phyloP scores from a whole-genome alignment of 2,113 vertebrate genomes.

The Daphoenositta chrysoptera region DNA sequence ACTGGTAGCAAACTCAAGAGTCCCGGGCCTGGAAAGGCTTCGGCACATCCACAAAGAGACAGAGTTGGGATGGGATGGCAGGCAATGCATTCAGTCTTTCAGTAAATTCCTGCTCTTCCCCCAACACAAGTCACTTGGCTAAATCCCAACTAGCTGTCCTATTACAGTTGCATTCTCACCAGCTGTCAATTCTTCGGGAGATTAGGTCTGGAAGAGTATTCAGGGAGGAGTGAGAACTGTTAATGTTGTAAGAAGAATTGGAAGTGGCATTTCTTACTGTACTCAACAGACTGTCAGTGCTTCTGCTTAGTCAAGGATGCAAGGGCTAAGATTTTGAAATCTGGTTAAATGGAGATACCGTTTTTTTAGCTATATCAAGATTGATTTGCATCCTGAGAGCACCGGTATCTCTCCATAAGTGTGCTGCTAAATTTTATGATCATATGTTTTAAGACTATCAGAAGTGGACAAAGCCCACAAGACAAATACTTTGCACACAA shows the following conservation, averaged over 20 bases:
- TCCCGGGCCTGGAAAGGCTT: not conserved
- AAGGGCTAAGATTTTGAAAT: slow-evolving; percentile 15
- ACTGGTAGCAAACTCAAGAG: not conserved
- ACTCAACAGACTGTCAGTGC: not conserved
- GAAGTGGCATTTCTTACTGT: not conserved
- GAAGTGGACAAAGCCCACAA: slow-evolving; percentile 19
- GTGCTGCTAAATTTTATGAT: not conserved
- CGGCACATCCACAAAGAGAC: not conserved
- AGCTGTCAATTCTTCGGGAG: slow-evolving; percentile 4
- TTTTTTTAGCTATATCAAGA: slow-evolving; percentile 3
- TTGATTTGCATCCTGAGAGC: slow-evolving; percentile 6
- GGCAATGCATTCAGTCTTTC: not conserved
- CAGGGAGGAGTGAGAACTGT: not conserved
- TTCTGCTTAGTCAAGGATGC: slow-evolving; percentile 14
- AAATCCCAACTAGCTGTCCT: not conserved
- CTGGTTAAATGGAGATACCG: not conserved
- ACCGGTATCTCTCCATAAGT: not conserved
- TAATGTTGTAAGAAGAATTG: not conserved
- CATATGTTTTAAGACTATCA: not conserved
- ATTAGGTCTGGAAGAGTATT: not conserved
- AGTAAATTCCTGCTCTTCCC: not conserved
- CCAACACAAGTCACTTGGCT: not conserved
- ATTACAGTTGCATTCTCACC: not conserved
- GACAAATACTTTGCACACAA: slow-evolving; percentile 38
- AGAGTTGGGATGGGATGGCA: not conserved